Base-by-base conservation (phyloP, 2,797 vertebrate species). In the Hydrolagus colliei region DNA sequence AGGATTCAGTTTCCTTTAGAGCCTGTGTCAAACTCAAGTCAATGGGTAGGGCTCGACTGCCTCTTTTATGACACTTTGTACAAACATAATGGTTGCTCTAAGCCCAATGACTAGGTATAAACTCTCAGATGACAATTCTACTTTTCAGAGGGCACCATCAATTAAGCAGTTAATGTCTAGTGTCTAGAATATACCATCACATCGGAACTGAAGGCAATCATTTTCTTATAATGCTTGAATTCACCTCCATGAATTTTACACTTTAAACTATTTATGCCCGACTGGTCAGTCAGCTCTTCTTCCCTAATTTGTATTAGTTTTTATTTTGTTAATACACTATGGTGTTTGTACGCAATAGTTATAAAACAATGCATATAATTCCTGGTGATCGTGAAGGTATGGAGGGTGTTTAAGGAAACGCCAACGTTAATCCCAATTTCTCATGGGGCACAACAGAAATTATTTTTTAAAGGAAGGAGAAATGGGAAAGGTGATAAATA, bases 401-500 rank as follows among this genome's bases (percentile, higher is more conserved):
- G 41, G 41, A 52, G 6, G 0, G 41, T 6, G 6, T 52, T 52
- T 52, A 52, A 52, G 41, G 6, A 52, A 52, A 52, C 41, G 6
- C 41, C 41, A 52, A 6, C 41, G 2, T 52, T 52, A 52, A 52
- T 52, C 41, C 41, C 41, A 52, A 6, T 52, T 78, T 78, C 62
- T 12, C 22, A 77, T 35, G n/a, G 41, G 35, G 62, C 11, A 63
- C n/a, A 32, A 63, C 27, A 63, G n/a, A 62, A 6, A 52, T 3
- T 78, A 61, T 68, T 68, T 32, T 68, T 35, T 71, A 71, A 41
- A 52, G 41, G 41, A 52, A 52, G 41, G 41, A 52, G 41, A 52
- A 84, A 41, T 84, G 32, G 18, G 9, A 18, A 16, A 84, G 27
- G 62, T 35, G 27, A 67, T 82, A 82, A 82, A 82, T 35, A 67